Evolutionary conservation across 2,113 vertebrate species (phyloP).

Genomic region (Chascanopsetta lugubris): DNA sequence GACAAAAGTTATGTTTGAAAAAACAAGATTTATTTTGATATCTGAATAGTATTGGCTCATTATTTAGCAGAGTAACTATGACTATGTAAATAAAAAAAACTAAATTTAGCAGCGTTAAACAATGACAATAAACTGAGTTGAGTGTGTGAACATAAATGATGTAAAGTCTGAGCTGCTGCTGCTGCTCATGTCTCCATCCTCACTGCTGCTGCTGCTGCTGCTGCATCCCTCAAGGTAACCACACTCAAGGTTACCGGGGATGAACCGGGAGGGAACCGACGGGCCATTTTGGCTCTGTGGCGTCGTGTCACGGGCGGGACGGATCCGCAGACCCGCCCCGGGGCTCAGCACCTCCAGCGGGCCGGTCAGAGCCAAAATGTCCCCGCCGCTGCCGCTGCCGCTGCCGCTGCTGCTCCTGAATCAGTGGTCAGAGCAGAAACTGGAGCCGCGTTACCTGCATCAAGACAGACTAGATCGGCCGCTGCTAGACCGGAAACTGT

Average conservation of each 20-base stretch:
- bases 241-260: conserved; percentile 63
- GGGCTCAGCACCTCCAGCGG: conserved; percentile 27
- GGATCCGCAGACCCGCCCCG: conserved; percentile 50
- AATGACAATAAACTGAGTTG: no score
- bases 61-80: no score
- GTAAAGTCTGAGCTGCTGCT: no score
- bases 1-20: no score
- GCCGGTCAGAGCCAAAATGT: conserved; percentile 70
- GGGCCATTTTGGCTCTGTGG: conserved; percentile 67
- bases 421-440: conserved; percentile 27
- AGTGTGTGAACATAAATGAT: no score
- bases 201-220: conserved; percentile 40
- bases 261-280: not conserved
- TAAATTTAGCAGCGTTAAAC: no score
- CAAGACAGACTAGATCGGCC: conserved; percentile 1
- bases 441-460: conserved; percentile 21
- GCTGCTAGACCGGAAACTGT: conserved; percentile 15
- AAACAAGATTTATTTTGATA: no score
- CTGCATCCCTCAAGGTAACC: conserved; percentile 33
- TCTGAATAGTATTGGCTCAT: no score
- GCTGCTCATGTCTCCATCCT: no score
- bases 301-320: conserved; percentile 8
- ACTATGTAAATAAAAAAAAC: no score
- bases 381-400: conserved; percentile 36
- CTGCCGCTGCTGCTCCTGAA: no score